Conservation (phyloP, 2,113 vertebrate genomes). For the Callipepla squamata region DNA sequence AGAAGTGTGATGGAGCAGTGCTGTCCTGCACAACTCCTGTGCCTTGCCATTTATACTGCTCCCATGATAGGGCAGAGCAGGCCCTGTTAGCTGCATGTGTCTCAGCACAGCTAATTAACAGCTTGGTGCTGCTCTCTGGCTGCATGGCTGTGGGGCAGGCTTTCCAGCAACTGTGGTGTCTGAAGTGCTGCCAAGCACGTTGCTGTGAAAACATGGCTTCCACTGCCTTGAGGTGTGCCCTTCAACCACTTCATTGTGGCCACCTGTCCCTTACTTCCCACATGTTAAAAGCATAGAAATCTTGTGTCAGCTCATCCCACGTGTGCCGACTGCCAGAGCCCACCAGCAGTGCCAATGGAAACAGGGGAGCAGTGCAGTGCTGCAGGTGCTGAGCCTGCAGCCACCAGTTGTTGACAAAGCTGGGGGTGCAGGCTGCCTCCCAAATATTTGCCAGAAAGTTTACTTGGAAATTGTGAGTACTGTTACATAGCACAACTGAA, state of each 20-base stretch:
- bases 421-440: not conserved
- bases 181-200: not conserved
- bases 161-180: not conserved
- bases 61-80: not conserved
- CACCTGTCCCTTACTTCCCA: not conserved
- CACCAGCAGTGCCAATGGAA: conserved; percentile 1
- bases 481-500: not conserved
- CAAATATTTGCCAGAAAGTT: conserved; percentile 19
- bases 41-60: not conserved
- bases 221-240: not conserved
- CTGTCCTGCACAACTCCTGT: not conserved
- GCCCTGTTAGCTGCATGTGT: not conserved
- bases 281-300: not conserved
- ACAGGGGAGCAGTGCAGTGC: not conserved
- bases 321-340: not conserved
- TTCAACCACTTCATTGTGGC: not conserved
- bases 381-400: not conserved
- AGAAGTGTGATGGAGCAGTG: not conserved
- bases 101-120: not conserved
- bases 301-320: not conserved
- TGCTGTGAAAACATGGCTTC: not conserved
- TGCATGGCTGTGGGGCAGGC: not conserved
- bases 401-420: not conserved
- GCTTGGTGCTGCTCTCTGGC: not conserved
- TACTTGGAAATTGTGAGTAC: not conserved